phyloP scores from a whole-genome alignment of 1,140 invertebrate genomes.

The Dinoponera quadriceps region DNA sequence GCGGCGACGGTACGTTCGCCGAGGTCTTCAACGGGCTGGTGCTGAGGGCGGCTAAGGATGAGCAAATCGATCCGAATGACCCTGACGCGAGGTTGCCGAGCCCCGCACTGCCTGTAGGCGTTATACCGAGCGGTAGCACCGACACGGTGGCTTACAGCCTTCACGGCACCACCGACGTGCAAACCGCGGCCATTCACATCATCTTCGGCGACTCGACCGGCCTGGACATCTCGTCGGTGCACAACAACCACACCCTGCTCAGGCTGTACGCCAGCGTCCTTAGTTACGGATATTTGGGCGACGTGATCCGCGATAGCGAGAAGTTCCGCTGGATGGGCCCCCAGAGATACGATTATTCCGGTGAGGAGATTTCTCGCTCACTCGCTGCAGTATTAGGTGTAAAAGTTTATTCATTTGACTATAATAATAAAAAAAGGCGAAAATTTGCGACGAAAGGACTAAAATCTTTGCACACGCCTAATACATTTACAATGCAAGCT shows the following conservation, averaged over 20 bases:
- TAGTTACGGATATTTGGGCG: slow-evolving; percentile 95
- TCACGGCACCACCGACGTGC: slow-evolving; percentile 92
- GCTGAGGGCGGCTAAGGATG: slow-evolving; percentile 84
- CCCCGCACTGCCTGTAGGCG: slow-evolving; percentile 89
- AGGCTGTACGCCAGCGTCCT: slow-evolving; percentile 93
- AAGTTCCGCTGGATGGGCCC: slow-evolving; percentile 95
- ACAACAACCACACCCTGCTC: slow-evolving; percentile 88
- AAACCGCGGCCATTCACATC: slow-evolving; percentile 93
- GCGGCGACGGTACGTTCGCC: slow-evolving; percentile 95
- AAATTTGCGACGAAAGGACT: too few relatives aligned
- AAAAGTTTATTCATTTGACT: too few relatives aligned
- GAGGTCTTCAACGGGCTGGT: slow-evolving; percentile 94
- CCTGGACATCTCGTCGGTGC: slow-evolving; percentile 93
- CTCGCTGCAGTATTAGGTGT: too few relatives aligned
- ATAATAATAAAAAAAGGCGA: too few relatives aligned
- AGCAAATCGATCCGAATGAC: slow-evolving; percentile 88
- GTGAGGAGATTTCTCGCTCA: slow-evolving; percentile 80
- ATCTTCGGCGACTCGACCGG: slow-evolving; percentile 91
- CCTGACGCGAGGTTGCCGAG: slow-evolving; percentile 87
- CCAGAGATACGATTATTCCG: slow-evolving; percentile 93
- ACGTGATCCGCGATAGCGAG: slow-evolving; percentile 93
- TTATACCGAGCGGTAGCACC: slow-evolving; percentile 94
- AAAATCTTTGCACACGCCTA: too few relatives aligned
- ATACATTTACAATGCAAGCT: too few relatives aligned
- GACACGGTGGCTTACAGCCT: slow-evolving; percentile 93